Evolutionary conservation across 2,797 vertebrate genomes (phyloP).

Genomic region (Chiloscyllium punctatum): DNA sequence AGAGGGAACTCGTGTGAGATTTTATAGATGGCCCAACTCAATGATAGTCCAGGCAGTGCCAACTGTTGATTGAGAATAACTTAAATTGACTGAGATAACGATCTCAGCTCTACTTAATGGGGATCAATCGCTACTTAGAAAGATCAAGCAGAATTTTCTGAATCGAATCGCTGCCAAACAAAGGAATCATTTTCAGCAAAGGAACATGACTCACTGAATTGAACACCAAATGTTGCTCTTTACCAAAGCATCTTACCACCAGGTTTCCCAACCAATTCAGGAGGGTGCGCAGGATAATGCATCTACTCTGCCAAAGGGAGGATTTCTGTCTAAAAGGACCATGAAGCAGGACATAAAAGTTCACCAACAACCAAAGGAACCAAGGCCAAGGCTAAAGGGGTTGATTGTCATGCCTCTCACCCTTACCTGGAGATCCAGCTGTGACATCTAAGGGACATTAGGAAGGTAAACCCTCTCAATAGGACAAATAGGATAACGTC

Average conservation of each 20-base stretch:
- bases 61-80: background rate
- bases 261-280: background rate
- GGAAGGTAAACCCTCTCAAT: background rate
- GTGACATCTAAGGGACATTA: background rate
- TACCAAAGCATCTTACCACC: background rate
- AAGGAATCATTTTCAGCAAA: background rate
- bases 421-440: background rate
- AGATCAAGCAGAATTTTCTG: background rate
- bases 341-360: background rate
- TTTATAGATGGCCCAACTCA: background rate
- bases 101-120: background rate
- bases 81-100: background rate
- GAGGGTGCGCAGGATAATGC: background rate
- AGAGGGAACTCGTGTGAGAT: background rate
- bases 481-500: background rate
- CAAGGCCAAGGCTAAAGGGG: background rate
- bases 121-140: background rate
- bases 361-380: background rate
- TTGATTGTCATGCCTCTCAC: background rate
- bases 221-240: background rate
- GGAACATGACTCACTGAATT: background rate
- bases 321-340: background rate
- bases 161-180: background rate
- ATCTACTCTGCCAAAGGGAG: background rate
- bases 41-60: background rate